Percentiles rank a stretch among this genome's conserved stretches.
Evolutionary conservation across 2,888 invertebrate genomes (phyloP).

Genomic region (Entomobrya multifasciata): DNA sequence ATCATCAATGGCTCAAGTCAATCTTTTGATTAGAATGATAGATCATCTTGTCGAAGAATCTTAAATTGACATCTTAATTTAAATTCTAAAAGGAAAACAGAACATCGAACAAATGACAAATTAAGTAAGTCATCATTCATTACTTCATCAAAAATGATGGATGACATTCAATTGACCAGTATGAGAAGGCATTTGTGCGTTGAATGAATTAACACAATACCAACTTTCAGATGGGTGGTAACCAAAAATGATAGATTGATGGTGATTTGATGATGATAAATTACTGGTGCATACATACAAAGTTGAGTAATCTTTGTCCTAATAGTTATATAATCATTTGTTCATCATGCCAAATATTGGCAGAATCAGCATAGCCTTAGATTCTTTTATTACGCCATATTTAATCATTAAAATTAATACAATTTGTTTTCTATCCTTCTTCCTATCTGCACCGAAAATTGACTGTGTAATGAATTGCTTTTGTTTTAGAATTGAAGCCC

Average conservation of each 20-base stretch:
- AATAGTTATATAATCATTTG: conserved; percentile 52
- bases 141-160: neutral
- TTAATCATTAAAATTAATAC: neutral
- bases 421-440: neutral
- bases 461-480: neutral
- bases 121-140: conserved; percentile 32
- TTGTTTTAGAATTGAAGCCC: conserved; percentile 29
- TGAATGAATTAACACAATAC: neutral
- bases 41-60: too few species aligned
- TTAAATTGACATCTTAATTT: conserved; percentile 34
- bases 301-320: neutral
- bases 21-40: neutral
- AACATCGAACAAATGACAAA: conserved; percentile 9
- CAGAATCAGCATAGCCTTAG: too few species aligned
- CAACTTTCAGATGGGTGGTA: conserved; percentile 32
- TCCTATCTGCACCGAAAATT: too few species aligned
- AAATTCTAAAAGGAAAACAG: neutral
- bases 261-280: conserved; percentile 50
- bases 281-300: neutral
- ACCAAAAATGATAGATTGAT: conserved; percentile 38
- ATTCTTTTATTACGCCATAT: too few species aligned
- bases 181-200: neutral
- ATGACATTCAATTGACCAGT: conserved; percentile 29
- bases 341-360: neutral
- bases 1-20: neutral